These are phyloP conservation scores for Epiblema foenella DNA, from an alignment of 2,888 invertebrate genomes.

Conservation along the genomic window DNA sequence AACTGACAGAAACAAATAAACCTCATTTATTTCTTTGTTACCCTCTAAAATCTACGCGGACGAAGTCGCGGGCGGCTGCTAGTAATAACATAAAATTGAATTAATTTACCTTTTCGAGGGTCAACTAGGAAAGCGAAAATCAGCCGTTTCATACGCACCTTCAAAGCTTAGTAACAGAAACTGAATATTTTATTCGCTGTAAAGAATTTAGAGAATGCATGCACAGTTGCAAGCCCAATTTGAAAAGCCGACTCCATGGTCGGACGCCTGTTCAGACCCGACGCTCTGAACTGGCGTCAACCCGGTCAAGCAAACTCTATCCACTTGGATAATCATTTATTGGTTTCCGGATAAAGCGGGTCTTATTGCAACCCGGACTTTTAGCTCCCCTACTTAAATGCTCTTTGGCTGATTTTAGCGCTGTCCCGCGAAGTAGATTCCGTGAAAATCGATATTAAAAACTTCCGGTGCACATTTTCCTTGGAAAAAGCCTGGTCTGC, in stretches of 20 bases:
- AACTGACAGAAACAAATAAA: too few species aligned
- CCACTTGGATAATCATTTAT: conserved; percentile 44
- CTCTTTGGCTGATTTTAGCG: neutral
- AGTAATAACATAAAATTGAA: too few species aligned
- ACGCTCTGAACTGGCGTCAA: conserved; percentile 34
- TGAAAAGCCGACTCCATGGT: conserved; percentile 19
- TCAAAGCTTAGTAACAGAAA: neutral
- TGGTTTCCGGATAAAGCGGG: conserved; percentile 40
- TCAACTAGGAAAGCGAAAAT: neutral
- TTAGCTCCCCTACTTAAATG: conserved; percentile 7
- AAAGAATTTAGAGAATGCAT: neutral
- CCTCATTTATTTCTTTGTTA: too few species aligned
- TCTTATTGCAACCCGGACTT: conserved; percentile 36
- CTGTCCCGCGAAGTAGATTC: neutral
- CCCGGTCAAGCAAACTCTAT: conserved; percentile 44
- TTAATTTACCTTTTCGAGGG: neutral
- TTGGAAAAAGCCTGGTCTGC: neutral
- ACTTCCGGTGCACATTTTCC: neutral
- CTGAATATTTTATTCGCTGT: neutral
- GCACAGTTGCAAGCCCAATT: neutral
- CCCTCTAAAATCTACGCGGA: too few species aligned
- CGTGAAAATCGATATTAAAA: neutral
- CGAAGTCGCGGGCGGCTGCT: too few species aligned
- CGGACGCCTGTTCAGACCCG: too few species aligned
- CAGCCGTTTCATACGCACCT: neutral